Evolutionary conservation across 2,113 vertebrate species (phyloP).

Genomic region (Campylomormyrus numenius): DNA sequence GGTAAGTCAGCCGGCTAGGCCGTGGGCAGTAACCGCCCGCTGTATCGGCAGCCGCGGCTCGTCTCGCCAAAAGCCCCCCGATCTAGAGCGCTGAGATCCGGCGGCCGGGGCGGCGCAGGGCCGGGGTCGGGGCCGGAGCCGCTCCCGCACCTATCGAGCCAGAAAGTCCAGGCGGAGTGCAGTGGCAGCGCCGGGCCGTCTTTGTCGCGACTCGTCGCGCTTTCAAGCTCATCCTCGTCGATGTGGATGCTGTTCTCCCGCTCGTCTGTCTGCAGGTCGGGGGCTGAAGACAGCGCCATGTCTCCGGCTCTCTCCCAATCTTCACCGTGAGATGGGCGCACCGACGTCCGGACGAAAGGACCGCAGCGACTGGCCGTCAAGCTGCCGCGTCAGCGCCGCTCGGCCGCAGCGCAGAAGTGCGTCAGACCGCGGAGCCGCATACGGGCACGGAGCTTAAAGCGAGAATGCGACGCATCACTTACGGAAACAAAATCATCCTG

Average conservation of each 20-base stretch:
- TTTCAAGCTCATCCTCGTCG: constrained; percentile 53
- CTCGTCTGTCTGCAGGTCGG: constrained; percentile 51
- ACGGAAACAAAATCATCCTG: neutral
- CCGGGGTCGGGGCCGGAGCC: neutral
- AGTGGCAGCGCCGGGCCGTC: constrained; percentile 53
- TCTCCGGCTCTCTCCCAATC: neutral
- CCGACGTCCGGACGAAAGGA: constrained; percentile 34
- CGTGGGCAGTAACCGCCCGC: neutral
- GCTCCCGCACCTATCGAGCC: constrained; percentile 60
- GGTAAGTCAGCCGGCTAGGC: neutral
- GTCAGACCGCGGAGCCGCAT: constrained; percentile 9
- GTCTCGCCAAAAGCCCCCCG: neutral
- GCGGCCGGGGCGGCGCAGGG: neutral
- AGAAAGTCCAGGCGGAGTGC: constrained; percentile 70
- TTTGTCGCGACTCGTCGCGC: constrained; percentile 43
- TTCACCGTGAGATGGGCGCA: constrained; percentile 6
- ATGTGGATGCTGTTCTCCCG: constrained; percentile 56
- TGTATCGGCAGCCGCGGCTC: neutral
- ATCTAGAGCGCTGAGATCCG: neutral
- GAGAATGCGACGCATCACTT: neutral
- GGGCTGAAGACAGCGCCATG: constrained; percentile 59
- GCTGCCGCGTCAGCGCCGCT: constrained; percentile 48
- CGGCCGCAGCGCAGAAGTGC: constrained; percentile 23
- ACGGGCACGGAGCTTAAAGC: neutral
- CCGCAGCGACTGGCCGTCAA: constrained; percentile 48